phyloP scores from a whole-genome alignment of 2,113 vertebrate genomes.

The Centropristis striata region DNA sequence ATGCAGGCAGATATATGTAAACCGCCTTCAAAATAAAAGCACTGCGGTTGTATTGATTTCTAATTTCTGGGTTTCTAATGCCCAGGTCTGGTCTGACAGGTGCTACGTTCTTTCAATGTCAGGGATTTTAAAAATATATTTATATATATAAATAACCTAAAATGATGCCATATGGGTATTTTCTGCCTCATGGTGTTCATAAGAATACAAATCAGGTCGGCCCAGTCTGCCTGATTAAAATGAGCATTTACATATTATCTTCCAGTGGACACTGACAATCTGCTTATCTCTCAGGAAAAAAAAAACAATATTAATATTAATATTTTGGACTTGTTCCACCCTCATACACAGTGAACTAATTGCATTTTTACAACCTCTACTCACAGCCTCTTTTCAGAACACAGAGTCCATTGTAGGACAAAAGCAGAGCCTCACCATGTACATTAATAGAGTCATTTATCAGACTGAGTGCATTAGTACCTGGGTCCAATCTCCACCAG shows the following conservation, averaged over 20 bases:
- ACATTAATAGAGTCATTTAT: background rate
- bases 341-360: too few species aligned
- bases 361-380: too few species aligned
- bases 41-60: too few species aligned
- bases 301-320: background rate
- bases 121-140: background rate
- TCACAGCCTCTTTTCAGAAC: background rate
- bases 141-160: background rate
- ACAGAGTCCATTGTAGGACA: background rate
- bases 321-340: too few species aligned
- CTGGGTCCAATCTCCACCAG: constrained; percentile 93
- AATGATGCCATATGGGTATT: background rate
- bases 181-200: background rate
- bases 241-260: constrained; percentile 1
- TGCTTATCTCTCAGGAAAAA: background rate
- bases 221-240: background rate
- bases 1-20: too few species aligned
- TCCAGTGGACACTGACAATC: background rate
- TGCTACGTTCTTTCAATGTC: background rate
- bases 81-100: too few species aligned
- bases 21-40: too few species aligned
- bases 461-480: constrained; percentile 64
- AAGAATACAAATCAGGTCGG: background rate
- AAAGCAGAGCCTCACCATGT: background rate
- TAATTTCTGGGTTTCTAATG: too few species aligned